phyloP scores from a whole-genome alignment of 92 coral and sea anemone species.

The Epizoanthus rinbou region DNA sequence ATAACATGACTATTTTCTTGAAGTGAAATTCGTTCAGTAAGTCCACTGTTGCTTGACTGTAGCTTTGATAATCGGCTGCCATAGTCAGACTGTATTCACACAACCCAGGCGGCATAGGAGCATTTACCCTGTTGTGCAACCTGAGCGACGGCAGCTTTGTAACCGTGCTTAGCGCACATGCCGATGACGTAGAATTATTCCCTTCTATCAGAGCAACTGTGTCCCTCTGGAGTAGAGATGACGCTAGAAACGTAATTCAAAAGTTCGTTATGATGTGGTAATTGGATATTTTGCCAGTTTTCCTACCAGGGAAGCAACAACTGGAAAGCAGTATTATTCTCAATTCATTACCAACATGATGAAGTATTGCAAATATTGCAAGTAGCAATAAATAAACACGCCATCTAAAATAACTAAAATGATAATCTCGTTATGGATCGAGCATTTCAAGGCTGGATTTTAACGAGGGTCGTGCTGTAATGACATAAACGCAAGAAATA shows the following conservation, averaged over 20 bases:
- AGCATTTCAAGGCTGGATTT: too few species aligned
- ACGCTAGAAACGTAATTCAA: background rate
- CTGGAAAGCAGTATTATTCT: too few species aligned
- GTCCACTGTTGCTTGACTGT: constrained; percentile 53
- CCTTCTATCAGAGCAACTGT: constrained; percentile 53
- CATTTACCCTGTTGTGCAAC: constrained; percentile 16
- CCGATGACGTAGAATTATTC: background rate
- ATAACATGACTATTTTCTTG: constrained; percentile 48
- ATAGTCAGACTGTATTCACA: constrained; percentile 46
- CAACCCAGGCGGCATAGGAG: background rate
- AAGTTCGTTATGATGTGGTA: too few species aligned
- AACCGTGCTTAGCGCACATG: constrained; percentile 45
- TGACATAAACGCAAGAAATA: too few species aligned
- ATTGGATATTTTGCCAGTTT: too few species aligned
- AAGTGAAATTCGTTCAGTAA: constrained; percentile 51
- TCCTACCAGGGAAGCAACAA: too few species aligned
- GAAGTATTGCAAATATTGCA: too few species aligned
- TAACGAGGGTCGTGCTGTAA: too few species aligned
- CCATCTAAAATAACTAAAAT: too few species aligned
- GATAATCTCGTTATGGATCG: too few species aligned
- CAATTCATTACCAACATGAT: too few species aligned
- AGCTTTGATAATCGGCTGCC: constrained; percentile 53
- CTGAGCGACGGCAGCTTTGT: constrained; percentile 54
- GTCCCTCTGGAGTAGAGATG: constrained; percentile 29
- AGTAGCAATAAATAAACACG: too few species aligned